These are phyloP conservation scores for Tyrophagus putrescentiae DNA, from an alignment of 1,140 invertebrate genomes.

Conservation along the genomic window DNA sequence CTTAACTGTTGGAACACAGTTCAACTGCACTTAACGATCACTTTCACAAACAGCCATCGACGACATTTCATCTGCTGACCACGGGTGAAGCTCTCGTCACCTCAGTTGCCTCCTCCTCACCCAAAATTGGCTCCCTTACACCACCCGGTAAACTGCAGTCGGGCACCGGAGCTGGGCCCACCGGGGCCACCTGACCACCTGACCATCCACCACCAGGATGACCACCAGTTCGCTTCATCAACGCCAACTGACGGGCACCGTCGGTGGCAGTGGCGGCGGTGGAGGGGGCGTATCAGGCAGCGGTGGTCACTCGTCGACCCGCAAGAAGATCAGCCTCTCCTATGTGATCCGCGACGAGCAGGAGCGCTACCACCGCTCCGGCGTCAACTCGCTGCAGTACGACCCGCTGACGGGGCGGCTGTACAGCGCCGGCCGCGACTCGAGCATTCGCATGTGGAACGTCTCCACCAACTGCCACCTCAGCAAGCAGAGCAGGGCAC, in stretches of 20 bases:
- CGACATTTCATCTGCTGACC: no score
- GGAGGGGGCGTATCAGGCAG: background rate
- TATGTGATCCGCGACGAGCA: slow-evolving; percentile 95
- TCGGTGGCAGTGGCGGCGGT: background rate
- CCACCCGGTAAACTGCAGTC: no score
- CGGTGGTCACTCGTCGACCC: background rate
- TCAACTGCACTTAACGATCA: no score
- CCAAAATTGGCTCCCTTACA: no score
- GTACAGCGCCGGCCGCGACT: slow-evolving; percentile 94
- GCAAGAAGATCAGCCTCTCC: slow-evolving; percentile 55
- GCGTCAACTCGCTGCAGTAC: slow-evolving; percentile 86
- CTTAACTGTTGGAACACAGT: no score
- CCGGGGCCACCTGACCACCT: no score
- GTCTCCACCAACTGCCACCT: slow-evolving; percentile 44
- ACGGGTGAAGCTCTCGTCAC: no score
- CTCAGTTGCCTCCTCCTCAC: no score
- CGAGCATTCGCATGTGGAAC: slow-evolving; percentile 95
- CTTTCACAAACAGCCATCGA: no score
- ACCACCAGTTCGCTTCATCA: background rate
- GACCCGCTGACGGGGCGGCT: slow-evolving; percentile 70
- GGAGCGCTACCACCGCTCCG: slow-evolving; percentile 80
- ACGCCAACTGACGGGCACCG: background rate
- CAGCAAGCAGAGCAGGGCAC: slow-evolving; percentile 73
- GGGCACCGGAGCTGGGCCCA: no score
- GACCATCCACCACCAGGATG: no score